Conservation (phyloP, 2,113 vertebrate genomes). For the Rattus rattus region DNA sequence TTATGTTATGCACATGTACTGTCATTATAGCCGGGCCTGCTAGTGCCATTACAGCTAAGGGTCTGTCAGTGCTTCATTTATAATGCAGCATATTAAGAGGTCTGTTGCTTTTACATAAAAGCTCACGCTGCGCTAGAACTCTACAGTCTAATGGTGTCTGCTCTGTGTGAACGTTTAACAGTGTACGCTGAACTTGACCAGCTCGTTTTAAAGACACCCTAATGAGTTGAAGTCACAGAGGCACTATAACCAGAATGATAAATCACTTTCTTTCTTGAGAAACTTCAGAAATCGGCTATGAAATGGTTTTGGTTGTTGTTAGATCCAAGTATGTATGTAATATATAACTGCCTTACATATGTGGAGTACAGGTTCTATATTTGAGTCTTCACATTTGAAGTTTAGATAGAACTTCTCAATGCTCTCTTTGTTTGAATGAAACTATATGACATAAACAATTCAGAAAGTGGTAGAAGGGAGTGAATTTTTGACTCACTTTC, state of each 20-base stretch:
- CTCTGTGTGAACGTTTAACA: conserved; percentile 64
- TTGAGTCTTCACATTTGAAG: neutral
- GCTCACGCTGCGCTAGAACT: conserved; percentile 58
- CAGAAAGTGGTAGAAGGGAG: neutral
- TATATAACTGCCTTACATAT: neutral
- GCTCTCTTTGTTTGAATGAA: neutral
- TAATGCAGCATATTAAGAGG: conserved; percentile 63
- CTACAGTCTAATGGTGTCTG: conserved; percentile 65
- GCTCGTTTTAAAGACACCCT: conserved; percentile 56
- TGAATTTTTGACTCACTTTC: neutral
- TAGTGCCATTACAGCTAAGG: conserved; percentile 63
- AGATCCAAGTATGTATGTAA: neutral
- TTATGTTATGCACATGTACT: neutral
- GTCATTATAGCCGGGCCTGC: conserved; percentile 44
- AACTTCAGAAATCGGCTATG: neutral
- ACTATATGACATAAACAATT: neutral
- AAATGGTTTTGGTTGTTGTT: neutral
- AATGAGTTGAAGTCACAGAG: conserved; percentile 17
- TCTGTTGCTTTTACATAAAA: conserved; percentile 71
- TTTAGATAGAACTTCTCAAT: neutral
- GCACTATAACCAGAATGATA: neutral
- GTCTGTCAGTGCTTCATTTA: conserved; percentile 68
- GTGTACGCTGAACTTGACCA: conserved; percentile 69
- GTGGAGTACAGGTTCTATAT: neutral
- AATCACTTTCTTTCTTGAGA: neutral